Percentiles rank a stretch among this genome's conserved stretches.
Evolutionary conservation across 2,888 invertebrate genomes (phyloP).

Genomic region (Hirtodrosophila trivittata): DNA sequence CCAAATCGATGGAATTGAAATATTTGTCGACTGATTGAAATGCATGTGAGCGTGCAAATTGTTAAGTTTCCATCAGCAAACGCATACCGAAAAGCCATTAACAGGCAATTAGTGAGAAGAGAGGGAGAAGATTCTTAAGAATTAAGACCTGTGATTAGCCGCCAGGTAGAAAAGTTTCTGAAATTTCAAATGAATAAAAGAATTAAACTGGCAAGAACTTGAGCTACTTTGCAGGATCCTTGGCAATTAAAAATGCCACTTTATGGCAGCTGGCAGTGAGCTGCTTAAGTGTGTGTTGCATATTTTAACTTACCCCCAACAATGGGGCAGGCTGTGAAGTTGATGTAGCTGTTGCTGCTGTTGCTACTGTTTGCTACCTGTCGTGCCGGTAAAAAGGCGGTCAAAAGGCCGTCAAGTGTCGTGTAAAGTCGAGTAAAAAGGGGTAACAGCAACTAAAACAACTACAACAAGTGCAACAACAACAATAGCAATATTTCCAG

Average conservation of each 20-base stretch:
- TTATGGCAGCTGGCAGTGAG: slow-evolving; percentile 58
- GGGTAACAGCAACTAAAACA: slow-evolving; percentile 7
- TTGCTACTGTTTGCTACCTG: slow-evolving; percentile 23
- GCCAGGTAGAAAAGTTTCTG: slow-evolving; percentile 11
- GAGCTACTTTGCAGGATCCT: slow-evolving; percentile 1
- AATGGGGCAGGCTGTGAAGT: slow-evolving; percentile 20
- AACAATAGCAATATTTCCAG: slow-evolving; percentile 50
- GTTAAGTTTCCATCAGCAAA: slow-evolving; percentile 45
- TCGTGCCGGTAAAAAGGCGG: slow-evolving; percentile 61
- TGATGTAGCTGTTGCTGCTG: slow-evolving; percentile 13
- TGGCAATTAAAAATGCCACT: slow-evolving; percentile 54
- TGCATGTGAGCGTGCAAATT: slow-evolving; percentile 31
- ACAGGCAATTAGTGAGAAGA: slow-evolving; percentile 29
- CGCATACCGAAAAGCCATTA: slow-evolving; percentile 7
- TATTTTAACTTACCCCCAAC: slow-evolving; percentile 58
- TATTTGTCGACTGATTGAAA: slow-evolving; percentile 32
- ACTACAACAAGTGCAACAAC: slow-evolving; percentile 13
- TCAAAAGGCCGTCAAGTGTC: slow-evolving; percentile 73
- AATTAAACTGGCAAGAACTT: not conserved
- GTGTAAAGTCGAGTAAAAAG: slow-evolving; percentile 40
- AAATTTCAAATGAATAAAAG: too few relatives aligned
- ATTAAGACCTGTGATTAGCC: slow-evolving; percentile 26
- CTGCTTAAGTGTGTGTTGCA: slow-evolving; percentile 60
- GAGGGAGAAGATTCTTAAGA: slow-evolving; percentile 3
- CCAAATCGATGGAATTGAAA: too few relatives aligned